phyloP scores from a whole-genome alignment of 2,888 invertebrate genomes.

The Anthophora plumipes region DNA sequence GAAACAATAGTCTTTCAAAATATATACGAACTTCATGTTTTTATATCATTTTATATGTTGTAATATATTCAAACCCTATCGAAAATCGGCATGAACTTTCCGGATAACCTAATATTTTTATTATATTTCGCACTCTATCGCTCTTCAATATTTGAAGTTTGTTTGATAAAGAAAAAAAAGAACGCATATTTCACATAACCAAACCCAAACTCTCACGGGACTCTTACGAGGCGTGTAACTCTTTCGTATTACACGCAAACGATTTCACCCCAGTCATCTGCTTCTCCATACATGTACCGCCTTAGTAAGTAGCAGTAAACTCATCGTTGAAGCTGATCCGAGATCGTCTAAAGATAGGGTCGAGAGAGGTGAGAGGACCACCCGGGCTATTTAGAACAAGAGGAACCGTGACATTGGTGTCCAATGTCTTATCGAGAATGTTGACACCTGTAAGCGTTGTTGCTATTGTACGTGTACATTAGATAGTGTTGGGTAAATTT shows the following conservation, averaged over 20 bases:
- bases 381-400: conserved; percentile 72
- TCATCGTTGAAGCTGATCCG: conserved; percentile 63
- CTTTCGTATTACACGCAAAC: conserved; percentile 60
- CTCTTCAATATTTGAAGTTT: neutral
- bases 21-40: too few species aligned
- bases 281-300: conserved; percentile 48
- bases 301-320: conserved; percentile 64
- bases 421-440: conserved; percentile 72
- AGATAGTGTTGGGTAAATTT: conserved; percentile 10
- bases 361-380: conserved; percentile 69
- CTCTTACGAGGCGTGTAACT: conserved; percentile 48
- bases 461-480: conserved; percentile 25
- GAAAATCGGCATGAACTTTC: too few species aligned
- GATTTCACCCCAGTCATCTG: conserved; percentile 65
- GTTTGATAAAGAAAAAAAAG: neutral
- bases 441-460: conserved; percentile 73
- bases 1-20: too few species aligned
- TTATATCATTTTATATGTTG: too few species aligned
- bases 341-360: conserved; percentile 73
- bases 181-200: conserved; percentile 21
- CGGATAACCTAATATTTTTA: neutral
- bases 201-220: conserved; percentile 11
- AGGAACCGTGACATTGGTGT: conserved; percentile 68
- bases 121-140: neutral
- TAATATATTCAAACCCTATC: too few species aligned